Conservation (phyloP, 2,888 invertebrate genomes). For the Coelinius sp. region DNA sequence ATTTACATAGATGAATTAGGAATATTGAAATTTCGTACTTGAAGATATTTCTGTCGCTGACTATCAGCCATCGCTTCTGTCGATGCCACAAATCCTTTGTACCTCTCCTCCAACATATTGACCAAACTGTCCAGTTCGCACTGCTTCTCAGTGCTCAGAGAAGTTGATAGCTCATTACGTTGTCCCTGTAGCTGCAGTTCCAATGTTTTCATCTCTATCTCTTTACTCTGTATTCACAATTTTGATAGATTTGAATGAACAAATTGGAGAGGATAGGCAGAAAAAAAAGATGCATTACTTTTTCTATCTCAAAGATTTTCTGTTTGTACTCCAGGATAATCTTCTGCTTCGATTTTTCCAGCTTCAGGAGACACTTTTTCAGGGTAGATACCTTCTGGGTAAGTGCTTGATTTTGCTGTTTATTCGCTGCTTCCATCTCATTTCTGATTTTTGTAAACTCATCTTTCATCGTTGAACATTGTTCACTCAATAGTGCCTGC, state of each 20-base stretch:
- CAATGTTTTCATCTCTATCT: constrained; percentile 56
- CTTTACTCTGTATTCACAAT: constrained; percentile 55
- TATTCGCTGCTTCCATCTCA: constrained; percentile 54
- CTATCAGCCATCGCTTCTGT: constrained; percentile 52
- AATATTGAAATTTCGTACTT: constrained; percentile 44
- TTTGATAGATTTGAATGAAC: neutral
- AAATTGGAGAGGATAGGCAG: neutral
- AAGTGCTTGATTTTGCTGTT: constrained; percentile 54
- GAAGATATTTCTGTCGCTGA: constrained; percentile 54
- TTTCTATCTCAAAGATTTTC: constrained; percentile 55
- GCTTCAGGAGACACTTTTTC: constrained; percentile 54
- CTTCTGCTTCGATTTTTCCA: constrained; percentile 58
- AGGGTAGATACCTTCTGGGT: constrained; percentile 51
- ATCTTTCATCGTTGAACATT: constrained; percentile 58
- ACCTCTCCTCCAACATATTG: constrained; percentile 55
- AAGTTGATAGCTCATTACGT: constrained; percentile 54
- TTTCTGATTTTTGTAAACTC: constrained; percentile 58
- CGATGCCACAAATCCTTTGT: constrained; percentile 53
- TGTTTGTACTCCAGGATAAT: constrained; percentile 56
- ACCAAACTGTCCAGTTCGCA: constrained; percentile 54
- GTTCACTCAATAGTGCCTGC: constrained; percentile 55
- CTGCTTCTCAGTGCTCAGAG: constrained; percentile 56
- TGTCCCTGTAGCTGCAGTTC: constrained; percentile 57
- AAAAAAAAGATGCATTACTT: constrained; percentile 48
- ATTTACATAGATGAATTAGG: neutral